Conservation (phyloP, 2,888 invertebrate species). For the Hoplodrina blanda region DNA sequence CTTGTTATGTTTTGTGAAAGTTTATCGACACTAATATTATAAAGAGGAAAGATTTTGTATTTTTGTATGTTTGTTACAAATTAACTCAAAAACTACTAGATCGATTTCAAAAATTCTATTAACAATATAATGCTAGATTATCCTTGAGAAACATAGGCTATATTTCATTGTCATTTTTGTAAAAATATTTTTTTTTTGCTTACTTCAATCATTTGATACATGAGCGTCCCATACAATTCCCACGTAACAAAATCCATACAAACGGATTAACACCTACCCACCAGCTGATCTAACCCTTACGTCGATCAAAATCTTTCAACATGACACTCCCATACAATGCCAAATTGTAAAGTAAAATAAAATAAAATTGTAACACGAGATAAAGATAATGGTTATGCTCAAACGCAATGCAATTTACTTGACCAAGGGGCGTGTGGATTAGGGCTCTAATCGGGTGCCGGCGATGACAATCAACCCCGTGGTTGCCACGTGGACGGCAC, state of each 20-base stretch:
- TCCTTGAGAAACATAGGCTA: too few species aligned
- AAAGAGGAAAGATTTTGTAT: too few species aligned
- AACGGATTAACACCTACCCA: constrained; percentile 51
- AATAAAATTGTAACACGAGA: constrained; percentile 83
- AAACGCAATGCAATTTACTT: constrained; percentile 80
- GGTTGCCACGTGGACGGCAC: constrained; percentile 73
- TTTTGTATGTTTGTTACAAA: too few species aligned
- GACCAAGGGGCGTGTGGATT: constrained; percentile 84
- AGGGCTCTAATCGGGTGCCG: constrained; percentile 85
- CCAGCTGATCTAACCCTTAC: constrained; percentile 65
- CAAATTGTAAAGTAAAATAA: constrained; percentile 72
- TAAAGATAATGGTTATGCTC: constrained; percentile 82
- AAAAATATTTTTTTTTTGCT: too few species aligned
- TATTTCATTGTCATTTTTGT: too few species aligned
- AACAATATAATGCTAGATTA: too few species aligned
- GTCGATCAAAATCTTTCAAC: constrained; percentile 78
- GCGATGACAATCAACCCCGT: constrained; percentile 86
- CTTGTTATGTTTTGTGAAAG: too few species aligned
- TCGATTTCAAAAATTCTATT: too few species aligned
- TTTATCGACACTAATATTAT: too few species aligned
- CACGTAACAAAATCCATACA: constrained; percentile 39
- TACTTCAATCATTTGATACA: not conserved
- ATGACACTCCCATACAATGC: constrained; percentile 64
- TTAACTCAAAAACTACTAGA: too few species aligned
- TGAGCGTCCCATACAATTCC: constrained; percentile 2